phyloP scores from a whole-genome alignment of 2,797 vertebrate genomes.

The Arnoldichthys spilopterus region DNA sequence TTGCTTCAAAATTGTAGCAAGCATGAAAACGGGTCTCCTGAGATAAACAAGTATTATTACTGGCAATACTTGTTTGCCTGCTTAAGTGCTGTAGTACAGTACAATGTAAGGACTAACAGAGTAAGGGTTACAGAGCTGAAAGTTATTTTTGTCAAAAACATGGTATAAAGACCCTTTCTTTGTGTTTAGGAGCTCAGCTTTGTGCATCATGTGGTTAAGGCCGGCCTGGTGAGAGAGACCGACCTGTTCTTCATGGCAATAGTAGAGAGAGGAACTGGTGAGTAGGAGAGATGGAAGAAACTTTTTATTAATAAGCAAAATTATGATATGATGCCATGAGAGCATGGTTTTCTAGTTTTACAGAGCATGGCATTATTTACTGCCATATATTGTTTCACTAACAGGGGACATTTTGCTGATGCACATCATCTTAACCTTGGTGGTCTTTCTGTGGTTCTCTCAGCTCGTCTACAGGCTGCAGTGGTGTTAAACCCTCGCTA shows the following conservation, averaged over 20 bases:
- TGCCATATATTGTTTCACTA: too few species aligned
- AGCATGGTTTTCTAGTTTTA: too few species aligned
- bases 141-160: neutral
- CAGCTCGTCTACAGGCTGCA: slow-evolving; percentile 89
- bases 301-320: too few species aligned
- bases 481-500: slow-evolving; percentile 93
- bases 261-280: slow-evolving; percentile 96
- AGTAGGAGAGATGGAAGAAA: neutral
- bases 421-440: too few species aligned
- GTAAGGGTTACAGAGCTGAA: neutral
- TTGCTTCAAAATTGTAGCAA: neutral
- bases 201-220: slow-evolving; percentile 86
- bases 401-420: too few species aligned
- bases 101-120: neutral
- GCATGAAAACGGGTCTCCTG: neutral
- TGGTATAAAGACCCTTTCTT: neutral
- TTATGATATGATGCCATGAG: too few species aligned
- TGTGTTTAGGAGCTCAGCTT: slow-evolving; percentile 81
- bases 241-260: slow-evolving; percentile 90
- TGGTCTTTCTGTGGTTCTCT: neutral
- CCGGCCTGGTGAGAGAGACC: slow-evolving; percentile 87
- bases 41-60: too few species aligned
- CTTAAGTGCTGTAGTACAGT: neutral
- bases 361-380: too few species aligned
- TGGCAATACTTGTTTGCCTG: too few species aligned